These are phyloP conservation scores for Leucosticte australis DNA, from an alignment of 2,113 vertebrate species.

Conservation along the genomic window DNA sequence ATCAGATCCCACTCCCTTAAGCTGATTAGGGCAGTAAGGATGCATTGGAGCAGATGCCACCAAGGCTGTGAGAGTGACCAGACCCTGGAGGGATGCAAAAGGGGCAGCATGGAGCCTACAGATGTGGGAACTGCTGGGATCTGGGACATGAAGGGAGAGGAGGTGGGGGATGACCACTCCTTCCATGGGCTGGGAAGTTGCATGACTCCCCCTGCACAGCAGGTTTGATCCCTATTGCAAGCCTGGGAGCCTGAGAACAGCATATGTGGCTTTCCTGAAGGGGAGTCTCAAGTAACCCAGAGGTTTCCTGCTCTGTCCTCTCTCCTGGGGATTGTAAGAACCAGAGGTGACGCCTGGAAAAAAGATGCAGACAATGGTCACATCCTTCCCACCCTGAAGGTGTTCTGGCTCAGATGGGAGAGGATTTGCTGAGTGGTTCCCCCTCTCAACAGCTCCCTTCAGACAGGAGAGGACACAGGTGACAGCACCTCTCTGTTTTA, in stretches of 20 bases:
- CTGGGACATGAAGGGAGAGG: neutral
- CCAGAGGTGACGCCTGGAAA: neutral
- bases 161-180: neutral
- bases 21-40: constrained; percentile 10
- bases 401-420: neutral
- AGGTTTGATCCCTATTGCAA: neutral
- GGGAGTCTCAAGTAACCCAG: neutral
- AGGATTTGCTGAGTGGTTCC: neutral
- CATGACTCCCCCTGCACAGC: rapidly evolving
- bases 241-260: neutral
- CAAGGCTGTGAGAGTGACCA: neutral
- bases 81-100: neutral
- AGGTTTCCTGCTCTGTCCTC: neutral
- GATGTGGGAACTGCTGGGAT: neutral
- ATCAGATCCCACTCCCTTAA: constrained; percentile 17
- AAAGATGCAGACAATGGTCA: neutral
- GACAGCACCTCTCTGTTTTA: constrained; percentile 61
- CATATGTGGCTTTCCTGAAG: neutral
- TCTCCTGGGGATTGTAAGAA: neutral
- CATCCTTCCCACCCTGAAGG: neutral
- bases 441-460: neutral
- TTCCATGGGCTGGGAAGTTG: neutral
- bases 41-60: neutral
- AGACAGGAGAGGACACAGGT: neutral
- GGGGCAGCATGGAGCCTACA: neutral